A percentile compares a stretch with the other conserved stretches of the same genome.
phyloP scores from a whole-genome alignment of 2,888 invertebrate genomes.

The Polydrusus cervinus region DNA sequence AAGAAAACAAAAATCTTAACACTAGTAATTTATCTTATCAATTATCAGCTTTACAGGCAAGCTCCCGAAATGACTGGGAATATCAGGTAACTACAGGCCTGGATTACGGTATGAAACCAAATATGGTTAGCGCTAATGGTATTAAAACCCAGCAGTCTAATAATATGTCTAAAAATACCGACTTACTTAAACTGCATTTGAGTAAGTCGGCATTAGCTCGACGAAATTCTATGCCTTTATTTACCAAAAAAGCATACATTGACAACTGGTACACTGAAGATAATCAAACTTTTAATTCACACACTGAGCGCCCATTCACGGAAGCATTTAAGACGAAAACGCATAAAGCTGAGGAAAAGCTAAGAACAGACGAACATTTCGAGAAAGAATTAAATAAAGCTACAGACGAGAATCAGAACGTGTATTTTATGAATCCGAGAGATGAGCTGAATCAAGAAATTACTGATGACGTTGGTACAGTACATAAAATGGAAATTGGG shows the following conservation, averaged over 20 bases:
- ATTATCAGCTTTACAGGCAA: no score
- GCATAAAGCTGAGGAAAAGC: neutral
- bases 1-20: no score
- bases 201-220: neutral
- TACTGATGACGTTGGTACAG: conserved; percentile 24
- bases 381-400: neutral
- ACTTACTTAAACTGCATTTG: no score
- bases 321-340: conserved; percentile 23
- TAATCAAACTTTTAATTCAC: neutral
- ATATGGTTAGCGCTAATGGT: neutral
- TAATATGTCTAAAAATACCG: no score
- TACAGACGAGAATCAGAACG: neutral
- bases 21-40: no score
- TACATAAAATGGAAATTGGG: conserved; percentile 43
- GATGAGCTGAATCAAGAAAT: conserved; percentile 44
- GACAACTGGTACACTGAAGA: neutral
- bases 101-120: neutral
- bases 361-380: neutral
- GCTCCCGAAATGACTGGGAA: no score
- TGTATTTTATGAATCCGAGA: conserved; percentile 44
- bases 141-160: no score
- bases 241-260: neutral
- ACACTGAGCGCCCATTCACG: conserved; percentile 21
- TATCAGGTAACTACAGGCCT: no score
- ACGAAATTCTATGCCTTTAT: neutral